Evolutionary conservation across 2,113 vertebrate species (phyloP).

Genomic region (Poecilia latipinna): DNA sequence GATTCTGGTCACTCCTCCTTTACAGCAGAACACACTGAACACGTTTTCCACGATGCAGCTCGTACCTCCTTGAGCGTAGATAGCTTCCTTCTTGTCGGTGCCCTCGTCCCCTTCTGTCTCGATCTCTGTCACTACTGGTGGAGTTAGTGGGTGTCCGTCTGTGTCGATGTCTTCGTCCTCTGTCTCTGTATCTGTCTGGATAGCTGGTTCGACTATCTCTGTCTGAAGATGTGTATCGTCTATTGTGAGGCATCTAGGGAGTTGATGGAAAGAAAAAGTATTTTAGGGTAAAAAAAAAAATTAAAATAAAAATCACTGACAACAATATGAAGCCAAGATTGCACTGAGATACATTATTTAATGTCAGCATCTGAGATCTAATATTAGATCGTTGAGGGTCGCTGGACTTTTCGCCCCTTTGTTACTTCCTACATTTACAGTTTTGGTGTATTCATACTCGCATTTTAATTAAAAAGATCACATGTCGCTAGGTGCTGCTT

Average conservation of each 20-base stretch:
- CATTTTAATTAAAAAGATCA: no score
- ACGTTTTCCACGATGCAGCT: neutral
- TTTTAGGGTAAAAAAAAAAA: no score
- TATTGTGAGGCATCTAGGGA: conserved; percentile 91
- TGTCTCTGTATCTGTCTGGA: conserved; percentile 87
- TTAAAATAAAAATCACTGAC: neutral
- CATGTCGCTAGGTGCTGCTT: no score
- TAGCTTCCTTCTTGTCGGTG: conserved; percentile 76
- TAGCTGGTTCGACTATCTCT: conserved; percentile 93
- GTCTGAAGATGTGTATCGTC: conserved; percentile 92
- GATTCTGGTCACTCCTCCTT: no score
- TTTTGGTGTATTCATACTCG: neutral
- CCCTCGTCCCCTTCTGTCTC: conserved; percentile 66
- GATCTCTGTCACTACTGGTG: conserved; percentile 81
- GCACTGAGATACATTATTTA: neutral
- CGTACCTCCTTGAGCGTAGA: conserved; percentile 79
- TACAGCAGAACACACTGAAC: neutral
- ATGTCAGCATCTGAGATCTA: neutral
- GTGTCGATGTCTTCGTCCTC: conserved; percentile 87
- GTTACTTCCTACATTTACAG: neutral
- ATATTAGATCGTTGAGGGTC: neutral
- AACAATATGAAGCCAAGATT: neutral
- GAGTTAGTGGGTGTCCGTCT: conserved; percentile 88
- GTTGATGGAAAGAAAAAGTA: neutral
- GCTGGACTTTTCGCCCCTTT: neutral